Evolutionary conservation across 2,888 invertebrate species (phyloP).

Genomic region (Pseudococcus longispinus): DNA sequence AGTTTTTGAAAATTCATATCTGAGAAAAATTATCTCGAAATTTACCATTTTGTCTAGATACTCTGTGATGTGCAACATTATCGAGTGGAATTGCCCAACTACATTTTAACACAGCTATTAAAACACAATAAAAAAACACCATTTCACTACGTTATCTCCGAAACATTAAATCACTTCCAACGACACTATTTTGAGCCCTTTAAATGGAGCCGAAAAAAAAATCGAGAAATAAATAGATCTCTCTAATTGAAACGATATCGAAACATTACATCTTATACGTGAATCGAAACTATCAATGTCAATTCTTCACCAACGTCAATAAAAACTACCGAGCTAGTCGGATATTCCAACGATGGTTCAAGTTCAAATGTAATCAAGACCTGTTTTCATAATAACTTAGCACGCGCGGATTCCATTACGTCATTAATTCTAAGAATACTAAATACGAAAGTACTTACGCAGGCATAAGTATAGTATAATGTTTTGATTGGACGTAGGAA

Average conservation of each 20-base stretch:
- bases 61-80: neutral
- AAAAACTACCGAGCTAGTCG: neutral
- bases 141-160: neutral
- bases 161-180: neutral
- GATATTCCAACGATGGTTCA: constrained; percentile 1
- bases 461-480: neutral
- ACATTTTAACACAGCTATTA: neutral
- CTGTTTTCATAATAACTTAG: neutral
- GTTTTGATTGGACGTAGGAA: neutral
- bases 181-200: neutral
- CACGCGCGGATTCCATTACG: neutral
- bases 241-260: neutral
- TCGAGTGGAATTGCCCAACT: neutral
- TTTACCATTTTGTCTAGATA: neutral
- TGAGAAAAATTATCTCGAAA: neutral
- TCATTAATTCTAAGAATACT: neutral
- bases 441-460: neutral
- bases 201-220: neutral
- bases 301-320: neutral
- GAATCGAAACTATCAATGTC: neutral
- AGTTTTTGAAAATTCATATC: neutral
- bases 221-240: neutral
- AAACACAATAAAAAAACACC: neutral
- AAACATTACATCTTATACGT: neutral
- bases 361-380: neutral